Evolutionary conservation across 1,140 invertebrate species (phyloP).

Genomic region (Linepithema humile): DNA sequence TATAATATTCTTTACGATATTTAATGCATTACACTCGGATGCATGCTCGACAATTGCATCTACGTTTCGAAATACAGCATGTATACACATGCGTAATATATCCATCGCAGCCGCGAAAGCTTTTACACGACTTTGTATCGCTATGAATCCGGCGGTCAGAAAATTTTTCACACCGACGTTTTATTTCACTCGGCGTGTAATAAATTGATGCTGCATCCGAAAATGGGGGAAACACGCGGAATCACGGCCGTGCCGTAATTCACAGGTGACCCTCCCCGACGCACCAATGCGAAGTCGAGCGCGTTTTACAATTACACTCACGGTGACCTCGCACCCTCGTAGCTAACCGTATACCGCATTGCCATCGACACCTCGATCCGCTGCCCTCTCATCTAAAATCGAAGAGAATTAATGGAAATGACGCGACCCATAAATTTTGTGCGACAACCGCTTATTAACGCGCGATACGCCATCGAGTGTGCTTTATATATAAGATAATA

Average conservation of each 20-base stretch:
- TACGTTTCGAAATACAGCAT: neutral
- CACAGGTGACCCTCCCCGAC: conserved; percentile 6
- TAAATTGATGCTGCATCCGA: conserved; percentile 63
- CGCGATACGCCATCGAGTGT: conserved; percentile 16
- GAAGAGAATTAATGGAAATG: conserved; percentile 67
- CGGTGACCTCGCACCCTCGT: conserved; percentile 23
- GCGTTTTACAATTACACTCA: conserved; percentile 63
- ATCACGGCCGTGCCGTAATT: conserved; percentile 49
- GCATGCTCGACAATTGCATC: neutral
- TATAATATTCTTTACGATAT: neutral
- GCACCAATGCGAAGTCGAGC: conserved; percentile 17
- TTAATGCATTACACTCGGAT: neutral
- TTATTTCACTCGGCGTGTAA: conserved; percentile 53
- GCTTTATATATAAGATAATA: conserved; percentile 19
- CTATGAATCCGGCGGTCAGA: conserved; percentile 26
- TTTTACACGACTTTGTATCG: conserved; percentile 47
- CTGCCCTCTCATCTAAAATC: conserved; percentile 55
- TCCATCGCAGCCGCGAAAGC: conserved; percentile 26
- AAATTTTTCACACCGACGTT: conserved; percentile 45
- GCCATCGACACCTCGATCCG: conserved; percentile 49
- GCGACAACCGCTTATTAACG: conserved; percentile 54
- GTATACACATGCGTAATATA: neutral
- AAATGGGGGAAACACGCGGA: conserved; percentile 51
- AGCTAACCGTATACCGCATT: neutral
- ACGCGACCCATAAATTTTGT: conserved; percentile 56